Conservation (phyloP, 2,888 invertebrate genomes). For the Napeogenes inachia region DNA sequence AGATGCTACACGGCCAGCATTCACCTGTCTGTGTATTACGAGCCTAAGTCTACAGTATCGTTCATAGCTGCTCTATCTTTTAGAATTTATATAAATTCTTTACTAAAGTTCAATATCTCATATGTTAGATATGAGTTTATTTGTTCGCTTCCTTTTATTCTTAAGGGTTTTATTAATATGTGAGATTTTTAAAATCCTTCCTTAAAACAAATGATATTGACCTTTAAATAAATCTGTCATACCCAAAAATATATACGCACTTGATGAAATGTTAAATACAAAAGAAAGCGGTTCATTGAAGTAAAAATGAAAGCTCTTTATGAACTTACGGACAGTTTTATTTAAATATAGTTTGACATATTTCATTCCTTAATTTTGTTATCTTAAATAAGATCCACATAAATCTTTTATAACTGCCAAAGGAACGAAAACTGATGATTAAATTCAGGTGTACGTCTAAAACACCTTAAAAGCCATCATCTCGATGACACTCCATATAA, state of each 20-base stretch:
- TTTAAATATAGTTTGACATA: conserved; percentile 31
- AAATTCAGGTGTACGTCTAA: conserved; percentile 7
- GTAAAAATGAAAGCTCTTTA: conserved; percentile 5
- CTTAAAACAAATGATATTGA: neutral
- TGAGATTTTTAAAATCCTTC: neutral
- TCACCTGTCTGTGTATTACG: conserved; percentile 32
- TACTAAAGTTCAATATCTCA: neutral
- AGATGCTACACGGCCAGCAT: conserved; percentile 55
- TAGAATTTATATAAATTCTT: too few species aligned
- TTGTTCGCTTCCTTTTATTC: too few species aligned
- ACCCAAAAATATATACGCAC: conserved; percentile 2
- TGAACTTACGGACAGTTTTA: conserved; percentile 16
- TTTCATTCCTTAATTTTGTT: conserved; percentile 39
- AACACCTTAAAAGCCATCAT: conserved; percentile 28
- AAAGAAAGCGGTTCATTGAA: neutral
- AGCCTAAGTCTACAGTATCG: too few species aligned
- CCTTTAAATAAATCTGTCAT: conserved; percentile 5
- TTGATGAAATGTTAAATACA: conserved; percentile 3
- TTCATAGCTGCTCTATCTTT: too few species aligned
- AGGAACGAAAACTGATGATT: too few species aligned
- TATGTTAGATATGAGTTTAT: neutral
- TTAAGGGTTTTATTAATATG: neutral
- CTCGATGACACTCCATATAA: conserved; percentile 28
- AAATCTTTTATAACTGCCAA: neutral
- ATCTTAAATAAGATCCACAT: conserved; percentile 3